These are phyloP conservation scores for Addax nasomaculatus DNA, from an alignment of 2,113 vertebrate species.

Conservation along the genomic window DNA sequence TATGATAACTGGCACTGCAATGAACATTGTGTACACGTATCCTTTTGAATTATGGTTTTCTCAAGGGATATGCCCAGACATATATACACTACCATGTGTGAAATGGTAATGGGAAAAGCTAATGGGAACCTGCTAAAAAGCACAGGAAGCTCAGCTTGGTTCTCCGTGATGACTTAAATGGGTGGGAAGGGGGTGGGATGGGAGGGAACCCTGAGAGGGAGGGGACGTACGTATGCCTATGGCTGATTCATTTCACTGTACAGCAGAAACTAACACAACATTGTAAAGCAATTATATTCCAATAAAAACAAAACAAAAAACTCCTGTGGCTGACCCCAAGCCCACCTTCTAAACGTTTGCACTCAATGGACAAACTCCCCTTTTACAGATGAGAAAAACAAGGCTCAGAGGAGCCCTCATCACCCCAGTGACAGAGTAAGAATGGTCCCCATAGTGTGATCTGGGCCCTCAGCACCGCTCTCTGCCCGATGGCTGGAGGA, in stretches of 20 bases:
- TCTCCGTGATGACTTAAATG: not conserved
- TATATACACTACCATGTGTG: not conserved
- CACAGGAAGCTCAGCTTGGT: not conserved
- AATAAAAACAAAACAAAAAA: not conserved
- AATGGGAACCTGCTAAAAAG: not conserved
- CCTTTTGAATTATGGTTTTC: not conserved
- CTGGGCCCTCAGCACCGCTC: no score
- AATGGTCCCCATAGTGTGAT: accelerated
- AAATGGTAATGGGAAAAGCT: not conserved
- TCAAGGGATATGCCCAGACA: not conserved
- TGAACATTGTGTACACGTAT: not conserved
- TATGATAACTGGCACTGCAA: not conserved
- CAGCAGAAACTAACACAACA: not conserved
- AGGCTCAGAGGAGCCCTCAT: not conserved
- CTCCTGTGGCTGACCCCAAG: not conserved
- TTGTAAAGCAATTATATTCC: not conserved
- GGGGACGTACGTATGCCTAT: not conserved
- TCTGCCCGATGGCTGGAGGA: not conserved
- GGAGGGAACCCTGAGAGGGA: not conserved
- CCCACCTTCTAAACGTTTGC: not conserved
- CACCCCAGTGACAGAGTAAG: not conserved
- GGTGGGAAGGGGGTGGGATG: not conserved
- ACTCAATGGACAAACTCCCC: not conserved
- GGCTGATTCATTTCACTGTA: not conserved
- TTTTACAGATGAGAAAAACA: not conserved